phyloP scores from a whole-genome alignment of 2,797 vertebrate genomes.

The Gadopsis marmoratus region DNA sequence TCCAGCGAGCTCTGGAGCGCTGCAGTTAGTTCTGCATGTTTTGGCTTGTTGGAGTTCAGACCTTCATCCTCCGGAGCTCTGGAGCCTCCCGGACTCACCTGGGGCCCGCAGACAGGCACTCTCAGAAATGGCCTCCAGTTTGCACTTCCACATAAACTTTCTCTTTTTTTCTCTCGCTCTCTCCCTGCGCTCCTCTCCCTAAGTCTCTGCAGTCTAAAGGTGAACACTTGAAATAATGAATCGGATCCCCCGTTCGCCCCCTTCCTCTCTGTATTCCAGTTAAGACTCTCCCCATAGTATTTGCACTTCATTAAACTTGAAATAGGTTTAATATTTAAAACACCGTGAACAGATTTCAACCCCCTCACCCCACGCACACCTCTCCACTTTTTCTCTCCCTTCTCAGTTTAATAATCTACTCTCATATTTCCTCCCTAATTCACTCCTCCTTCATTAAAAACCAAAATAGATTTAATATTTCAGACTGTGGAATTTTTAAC shows the following conservation, averaged over 20 bases:
- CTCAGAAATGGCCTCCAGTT: conserved; percentile 57
- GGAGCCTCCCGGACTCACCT: conserved; percentile 58
- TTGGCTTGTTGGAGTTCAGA: conserved; percentile 49
- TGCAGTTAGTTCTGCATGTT: conserved; percentile 48
- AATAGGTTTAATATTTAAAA: conserved; percentile 91
- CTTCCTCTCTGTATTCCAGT: conserved; percentile 85
- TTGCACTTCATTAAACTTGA: conserved; percentile 90
- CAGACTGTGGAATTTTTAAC: conserved; percentile 79
- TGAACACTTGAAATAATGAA: conserved; percentile 88
- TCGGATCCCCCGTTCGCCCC: conserved; percentile 84
- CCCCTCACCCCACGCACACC: conserved; percentile 76
- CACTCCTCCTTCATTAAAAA: conserved; percentile 85
- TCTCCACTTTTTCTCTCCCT: conserved; percentile 66
- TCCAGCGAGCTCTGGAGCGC: conserved; percentile 19
- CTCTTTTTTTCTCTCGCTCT: conserved; percentile 30
- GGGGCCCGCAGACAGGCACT: conserved; percentile 49
- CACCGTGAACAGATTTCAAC: conserved; percentile 84
- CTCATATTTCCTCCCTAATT: conserved; percentile 85
- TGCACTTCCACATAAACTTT: conserved; percentile 67
- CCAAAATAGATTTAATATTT: conserved; percentile 87
- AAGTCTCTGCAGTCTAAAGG: conserved; percentile 85
- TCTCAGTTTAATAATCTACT: conserved; percentile 85
- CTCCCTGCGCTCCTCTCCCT: conserved; percentile 66
- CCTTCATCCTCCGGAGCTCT: conserved; percentile 43
- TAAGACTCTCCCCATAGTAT: conserved; percentile 88